phyloP scores from a whole-genome alignment of 2,113 vertebrate species.

The Lycocorax pyrrhopterus region DNA sequence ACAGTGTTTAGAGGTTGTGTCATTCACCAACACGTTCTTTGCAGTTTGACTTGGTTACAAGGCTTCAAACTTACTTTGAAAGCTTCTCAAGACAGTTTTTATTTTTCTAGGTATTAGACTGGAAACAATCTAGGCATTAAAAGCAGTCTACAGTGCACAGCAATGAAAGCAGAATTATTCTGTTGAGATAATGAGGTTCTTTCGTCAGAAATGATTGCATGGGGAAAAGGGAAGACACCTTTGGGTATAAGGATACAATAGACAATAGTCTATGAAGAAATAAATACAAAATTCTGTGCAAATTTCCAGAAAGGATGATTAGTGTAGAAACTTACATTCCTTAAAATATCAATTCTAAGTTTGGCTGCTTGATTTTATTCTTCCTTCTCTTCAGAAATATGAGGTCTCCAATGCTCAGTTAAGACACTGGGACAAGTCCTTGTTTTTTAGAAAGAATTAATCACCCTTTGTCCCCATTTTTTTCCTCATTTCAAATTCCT shows the following conservation, averaged over 20 bases:
- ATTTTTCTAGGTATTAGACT: not conserved
- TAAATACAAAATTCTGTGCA: not conserved
- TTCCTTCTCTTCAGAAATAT: not conserved
- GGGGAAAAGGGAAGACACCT: not conserved
- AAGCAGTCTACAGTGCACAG: not conserved
- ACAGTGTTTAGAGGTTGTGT: not conserved
- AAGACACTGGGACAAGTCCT: not conserved
- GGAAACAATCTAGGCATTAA: not conserved
- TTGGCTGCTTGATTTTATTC: not conserved
- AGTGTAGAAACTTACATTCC: not conserved
- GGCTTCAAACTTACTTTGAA: not conserved
- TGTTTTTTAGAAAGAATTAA: not conserved
- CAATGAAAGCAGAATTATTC: not conserved
- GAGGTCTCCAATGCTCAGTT: not conserved
- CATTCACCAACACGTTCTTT: not conserved
- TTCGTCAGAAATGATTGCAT: not conserved
- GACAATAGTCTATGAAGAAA: not conserved
- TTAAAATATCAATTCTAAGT: not conserved
- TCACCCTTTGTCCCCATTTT: not conserved
- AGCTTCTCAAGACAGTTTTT: not conserved
- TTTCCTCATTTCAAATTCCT: not conserved
- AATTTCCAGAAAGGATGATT: not conserved
- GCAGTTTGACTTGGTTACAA: not conserved
- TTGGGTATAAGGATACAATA: not conserved
- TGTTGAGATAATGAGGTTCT: not conserved